A percentile compares a stretch with the other conserved stretches of the same genome.
Conservation (phyloP, 2,113 vertebrate species). For the Triplophysa rosa region DNA sequence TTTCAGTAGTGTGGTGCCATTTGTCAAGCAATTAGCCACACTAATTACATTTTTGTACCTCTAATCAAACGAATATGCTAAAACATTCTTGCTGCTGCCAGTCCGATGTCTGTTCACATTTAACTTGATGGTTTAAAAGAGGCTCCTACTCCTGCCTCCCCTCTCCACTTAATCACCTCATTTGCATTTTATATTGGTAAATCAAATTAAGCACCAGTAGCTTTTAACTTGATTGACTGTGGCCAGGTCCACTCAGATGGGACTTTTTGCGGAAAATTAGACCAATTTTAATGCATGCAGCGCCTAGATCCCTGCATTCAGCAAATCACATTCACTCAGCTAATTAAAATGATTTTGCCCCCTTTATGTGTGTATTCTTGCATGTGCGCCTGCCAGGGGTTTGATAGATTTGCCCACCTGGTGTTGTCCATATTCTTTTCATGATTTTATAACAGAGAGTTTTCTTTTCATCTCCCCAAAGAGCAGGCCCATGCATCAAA, state of each 20-base stretch:
- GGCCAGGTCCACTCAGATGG: conserved; percentile 94
- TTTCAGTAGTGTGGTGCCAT: conserved; percentile 91
- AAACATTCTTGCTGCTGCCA: conserved; percentile 95
- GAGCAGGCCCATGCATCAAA: conserved; percentile 33
- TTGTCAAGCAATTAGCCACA: conserved; percentile 96
- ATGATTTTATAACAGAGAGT: conserved; percentile 47
- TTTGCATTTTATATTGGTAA: conserved; percentile 99
- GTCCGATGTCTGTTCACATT: conserved; percentile 95
- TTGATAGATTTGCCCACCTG: conserved; percentile 95
- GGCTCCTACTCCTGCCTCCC: conserved; percentile 86
- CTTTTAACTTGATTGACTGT: conserved; percentile 99
- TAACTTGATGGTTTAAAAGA: conserved; percentile 99
- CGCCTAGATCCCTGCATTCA: conserved; percentile 84
- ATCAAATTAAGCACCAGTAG: conserved; percentile 99
- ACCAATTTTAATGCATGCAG: conserved; percentile 95
- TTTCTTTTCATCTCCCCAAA: conserved; percentile 40
- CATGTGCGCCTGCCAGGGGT: conserved; percentile 66
- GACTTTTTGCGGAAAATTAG: conserved; percentile 99
- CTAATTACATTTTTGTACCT: conserved; percentile 97
- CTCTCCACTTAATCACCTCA: conserved; percentile 99
- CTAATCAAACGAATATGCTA: conserved; percentile 99
- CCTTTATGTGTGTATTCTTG: conserved; percentile 63
- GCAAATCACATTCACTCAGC: conserved; percentile 97
- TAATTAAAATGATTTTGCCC: conserved; percentile 96
- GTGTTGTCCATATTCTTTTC: conserved; percentile 61